Evolutionary conservation across 1,140 invertebrate genomes (phyloP).

Genomic region (Brachystomella parvula): DNA sequence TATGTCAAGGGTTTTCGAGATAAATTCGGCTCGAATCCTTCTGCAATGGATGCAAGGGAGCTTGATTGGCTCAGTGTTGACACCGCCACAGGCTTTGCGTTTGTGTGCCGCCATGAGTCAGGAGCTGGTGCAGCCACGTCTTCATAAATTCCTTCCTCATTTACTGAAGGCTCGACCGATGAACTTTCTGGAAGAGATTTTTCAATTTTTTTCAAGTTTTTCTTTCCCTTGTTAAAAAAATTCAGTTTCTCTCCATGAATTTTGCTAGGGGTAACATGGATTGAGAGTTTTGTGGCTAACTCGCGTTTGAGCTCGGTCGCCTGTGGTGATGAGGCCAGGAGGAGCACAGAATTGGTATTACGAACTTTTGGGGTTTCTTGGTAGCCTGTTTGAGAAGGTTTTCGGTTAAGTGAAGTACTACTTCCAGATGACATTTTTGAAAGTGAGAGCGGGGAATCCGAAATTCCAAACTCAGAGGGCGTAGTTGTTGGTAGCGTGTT

Average conservation of each 20-base stretch:
- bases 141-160: not conserved
- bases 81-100: not conserved
- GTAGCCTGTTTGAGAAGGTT: not conserved
- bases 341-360: conserved; percentile 27
- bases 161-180: not conserved
- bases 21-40: conserved; percentile 11
- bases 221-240: too few species aligned
- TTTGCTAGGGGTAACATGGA: not conserved
- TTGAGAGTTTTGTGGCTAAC: conserved; percentile 24
- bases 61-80: conserved; percentile 5
- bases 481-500: conserved; percentile 12
- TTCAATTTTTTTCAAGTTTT: conserved; percentile 2
- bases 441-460: not conserved
- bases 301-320: conserved; percentile 27
- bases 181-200: not conserved
- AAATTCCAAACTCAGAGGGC: not conserved
- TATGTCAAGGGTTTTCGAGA: not conserved
- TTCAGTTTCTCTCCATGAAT: not conserved
- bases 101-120: not conserved
- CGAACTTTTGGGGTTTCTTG: conserved; percentile 14
- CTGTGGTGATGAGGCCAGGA: conserved; percentile 23
- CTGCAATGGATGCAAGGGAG: conserved; percentile 28
- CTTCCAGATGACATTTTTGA: too few species aligned
- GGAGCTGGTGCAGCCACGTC: too few species aligned
- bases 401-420: too few species aligned